phyloP scores from a whole-genome alignment of 2,797 vertebrate species.

The Anas georgica region DNA sequence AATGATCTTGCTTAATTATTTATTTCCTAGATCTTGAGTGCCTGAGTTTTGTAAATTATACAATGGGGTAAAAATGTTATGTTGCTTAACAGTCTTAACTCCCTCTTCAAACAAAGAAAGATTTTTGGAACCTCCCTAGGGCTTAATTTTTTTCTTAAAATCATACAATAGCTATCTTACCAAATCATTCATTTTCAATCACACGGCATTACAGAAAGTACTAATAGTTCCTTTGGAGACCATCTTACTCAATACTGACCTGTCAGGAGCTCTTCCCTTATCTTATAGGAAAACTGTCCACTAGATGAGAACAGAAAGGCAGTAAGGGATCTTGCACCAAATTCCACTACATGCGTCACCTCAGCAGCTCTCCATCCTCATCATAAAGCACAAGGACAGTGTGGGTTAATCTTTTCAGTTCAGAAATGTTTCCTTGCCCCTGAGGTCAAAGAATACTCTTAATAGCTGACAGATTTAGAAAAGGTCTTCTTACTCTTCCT shows the following conservation, averaged over 20 bases:
- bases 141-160: neutral
- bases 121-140: neutral
- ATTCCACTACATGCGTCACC: neutral
- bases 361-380: neutral
- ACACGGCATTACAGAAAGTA: neutral
- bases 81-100: slow-evolving; percentile 35
- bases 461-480: neutral
- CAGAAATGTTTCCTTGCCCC: neutral
- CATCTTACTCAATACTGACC: neutral
- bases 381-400: neutral
- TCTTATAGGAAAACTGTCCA: neutral
- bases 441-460: neutral
- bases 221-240: neutral
- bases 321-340: neutral
- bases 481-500: neutral
- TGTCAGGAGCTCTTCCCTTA: neutral
- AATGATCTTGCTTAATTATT: slow-evolving; percentile 58
- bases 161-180: neutral
- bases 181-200: neutral
- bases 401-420: neutral
- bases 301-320: neutral
- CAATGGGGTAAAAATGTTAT: neutral
- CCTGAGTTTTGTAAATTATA: slow-evolving; percentile 54
- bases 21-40: slow-evolving; percentile 14
- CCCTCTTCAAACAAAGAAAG: neutral